Conservation (phyloP, 2,113 vertebrate species). For the Dipodomys stephensi region DNA sequence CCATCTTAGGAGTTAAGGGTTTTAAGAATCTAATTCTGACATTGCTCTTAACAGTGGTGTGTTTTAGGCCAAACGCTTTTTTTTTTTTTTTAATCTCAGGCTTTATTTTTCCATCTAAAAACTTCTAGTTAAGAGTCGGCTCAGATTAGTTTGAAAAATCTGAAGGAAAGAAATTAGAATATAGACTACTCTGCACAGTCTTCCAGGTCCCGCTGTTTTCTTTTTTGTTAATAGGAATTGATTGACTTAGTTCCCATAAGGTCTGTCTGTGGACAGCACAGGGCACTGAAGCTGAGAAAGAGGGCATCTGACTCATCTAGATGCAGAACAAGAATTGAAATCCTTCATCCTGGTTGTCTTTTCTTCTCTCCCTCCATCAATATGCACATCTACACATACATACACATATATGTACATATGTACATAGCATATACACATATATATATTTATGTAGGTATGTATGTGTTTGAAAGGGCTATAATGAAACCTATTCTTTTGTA, state of each 20-base stretch:
- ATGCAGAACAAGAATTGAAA: not conserved
- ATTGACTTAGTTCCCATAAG: not conserved
- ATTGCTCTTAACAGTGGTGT: not conserved
- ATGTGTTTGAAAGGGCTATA: too few relatives aligned
- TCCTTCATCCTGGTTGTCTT: too few relatives aligned
- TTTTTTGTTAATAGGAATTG: not conserved
- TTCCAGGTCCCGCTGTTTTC: not conserved
- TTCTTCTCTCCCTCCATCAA: too few relatives aligned
- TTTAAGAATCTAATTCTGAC: not conserved
- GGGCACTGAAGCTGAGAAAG: not conserved
- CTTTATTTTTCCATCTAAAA: not conserved
- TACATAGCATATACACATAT: too few relatives aligned
- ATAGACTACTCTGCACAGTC: not conserved
- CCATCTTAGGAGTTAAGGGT: not conserved
- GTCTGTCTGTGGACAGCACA: not conserved
- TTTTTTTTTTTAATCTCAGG: not conserved
- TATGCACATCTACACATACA: too few relatives aligned
- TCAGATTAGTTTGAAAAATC: slow-evolving; percentile 16
- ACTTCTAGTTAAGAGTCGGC: not conserved
- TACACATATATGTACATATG: too few relatives aligned
- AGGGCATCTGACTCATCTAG: not conserved
- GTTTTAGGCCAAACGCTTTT: not conserved
- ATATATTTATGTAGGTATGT: too few relatives aligned
- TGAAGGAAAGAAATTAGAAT: not conserved
- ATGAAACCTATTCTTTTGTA: too few relatives aligned